These are phyloP conservation scores for Autographa gamma DNA, from an alignment of 2,888 invertebrate species.

Conservation along the genomic window DNA sequence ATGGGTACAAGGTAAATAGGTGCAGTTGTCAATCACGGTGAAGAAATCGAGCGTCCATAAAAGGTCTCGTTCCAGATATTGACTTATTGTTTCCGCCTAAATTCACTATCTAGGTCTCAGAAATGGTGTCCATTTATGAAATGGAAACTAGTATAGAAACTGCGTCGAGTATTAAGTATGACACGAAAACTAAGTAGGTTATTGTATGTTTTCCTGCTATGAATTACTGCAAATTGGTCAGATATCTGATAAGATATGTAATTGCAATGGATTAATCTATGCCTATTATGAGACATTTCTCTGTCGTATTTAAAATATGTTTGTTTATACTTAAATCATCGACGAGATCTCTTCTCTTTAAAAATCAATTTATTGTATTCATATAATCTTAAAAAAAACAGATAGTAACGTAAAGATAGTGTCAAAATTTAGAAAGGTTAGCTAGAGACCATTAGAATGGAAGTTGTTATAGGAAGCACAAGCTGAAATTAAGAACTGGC, in stretches of 20 bases:
- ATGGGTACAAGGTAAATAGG: constrained; percentile 16
- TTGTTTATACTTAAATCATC: too few species aligned
- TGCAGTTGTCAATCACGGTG: constrained; percentile 17
- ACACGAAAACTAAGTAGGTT: not conserved
- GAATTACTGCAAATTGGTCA: constrained; percentile 5
- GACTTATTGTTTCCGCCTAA: constrained; percentile 31
- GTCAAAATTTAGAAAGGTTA: too few species aligned
- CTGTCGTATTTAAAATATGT: too few species aligned
- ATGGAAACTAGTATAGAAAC: constrained; percentile 10
- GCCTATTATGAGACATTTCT: too few species aligned
- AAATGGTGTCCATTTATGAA: constrained; percentile 27
- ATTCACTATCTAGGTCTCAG: constrained; percentile 39
- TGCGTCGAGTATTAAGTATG: not conserved
- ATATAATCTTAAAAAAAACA: too few species aligned
- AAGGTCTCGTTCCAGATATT: constrained; percentile 30
- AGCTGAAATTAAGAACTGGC: too few species aligned
- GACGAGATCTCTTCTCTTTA: too few species aligned
- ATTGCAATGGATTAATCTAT: too few species aligned
- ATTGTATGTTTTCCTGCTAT: not conserved
- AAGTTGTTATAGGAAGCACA: too few species aligned
- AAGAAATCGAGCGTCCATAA: constrained; percentile 11
- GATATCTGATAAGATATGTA: constrained; percentile 14
- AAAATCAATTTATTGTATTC: too few species aligned
- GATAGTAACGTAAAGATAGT: too few species aligned
- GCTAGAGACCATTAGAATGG: too few species aligned